Evolutionary conservation across 2,113 vertebrate genomes (phyloP), one percentile per base, ranked within the genome.

Genomic region (Monopterus albus): DNA sequence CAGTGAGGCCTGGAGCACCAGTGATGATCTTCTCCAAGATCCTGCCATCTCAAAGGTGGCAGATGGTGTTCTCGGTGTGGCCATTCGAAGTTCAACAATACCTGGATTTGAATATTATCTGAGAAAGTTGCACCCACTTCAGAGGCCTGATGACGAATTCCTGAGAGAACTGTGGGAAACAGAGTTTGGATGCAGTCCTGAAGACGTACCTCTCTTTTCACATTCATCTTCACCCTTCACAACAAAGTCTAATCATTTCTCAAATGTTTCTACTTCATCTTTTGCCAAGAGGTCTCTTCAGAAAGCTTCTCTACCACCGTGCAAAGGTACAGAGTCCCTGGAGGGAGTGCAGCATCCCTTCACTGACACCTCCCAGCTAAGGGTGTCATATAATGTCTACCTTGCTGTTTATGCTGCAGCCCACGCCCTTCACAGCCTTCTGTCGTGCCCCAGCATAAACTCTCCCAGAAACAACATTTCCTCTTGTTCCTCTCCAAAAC

Each of bases 1-100:
- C 72, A 92, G 92, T 67, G 92, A 93, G 70, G 83, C 88, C 17
- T 94, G 91, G 92, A 92, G 92, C 68, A 92, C 90, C 26, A 91
- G 85, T 67, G 33, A 53, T 3, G 33, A 81, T 29, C 59, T 92
- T 26, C 59, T 93, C 28, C 46, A 62, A 59, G 84, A 91, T 39
- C 26, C 58, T 1, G 47, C 75, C 14, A 71, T 91, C 49, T 74
- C 64, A 25, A 49, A 71, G 9, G 79, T 93, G 25, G 38, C 82
- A 11, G 66, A 28, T 10, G 91, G 92, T 21, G 85, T 90, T 20
- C 38, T 92, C 12, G 93, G 93, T 7, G 89, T 94, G 42, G 92
- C 93, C n/a, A 83, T 92, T 15, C 78, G 85, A 36, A 88, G 89
- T 43, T 85, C 81, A 18, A n/a, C 73, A 3, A 91, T 93, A 53